Evolutionary conservation across 2,797 vertebrate species (phyloP), one percentile per base, ranked within the genome.

Genomic region (Jordanella pulchra): DNA sequence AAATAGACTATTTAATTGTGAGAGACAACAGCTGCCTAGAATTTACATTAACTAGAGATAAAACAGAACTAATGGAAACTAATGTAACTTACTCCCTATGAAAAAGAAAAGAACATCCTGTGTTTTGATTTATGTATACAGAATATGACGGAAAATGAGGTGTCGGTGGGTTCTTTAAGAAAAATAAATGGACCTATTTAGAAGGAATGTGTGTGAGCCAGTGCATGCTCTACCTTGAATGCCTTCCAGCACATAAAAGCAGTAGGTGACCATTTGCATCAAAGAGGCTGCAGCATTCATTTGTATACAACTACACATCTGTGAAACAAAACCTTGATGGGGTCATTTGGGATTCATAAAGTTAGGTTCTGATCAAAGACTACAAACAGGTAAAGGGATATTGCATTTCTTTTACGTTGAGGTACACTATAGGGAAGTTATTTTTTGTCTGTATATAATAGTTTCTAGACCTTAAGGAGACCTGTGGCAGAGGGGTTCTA

Each of bases 241-340:
- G 18, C 70, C 77, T 84, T 82, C 39, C 25, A 30, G 23, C 50
- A 39, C 75, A 73, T 67, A 82, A 75, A 80, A 88, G 69, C 75
- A 74, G 58, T 1, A 65, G 61, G 71, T 72, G 76, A 68, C 74
- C 39, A 72, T 81, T 81, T 72, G 48, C 35, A 53, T 75, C 61
- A 23, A 79, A 88, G 81, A 65, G 76, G 75, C 84, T 67, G n/a
- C 60, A 44, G 13, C n/a, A 63, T 42, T n/a, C 67, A 72, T 71
- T 69, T 55, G 30, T 76, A 82, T 65, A 71, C 76, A 75, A 72
- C 44, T 4, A 61, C 61, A 73, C 47, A 75, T 0, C 1, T 61
- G 73, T 72, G 72, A 79, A 86, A 89, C 77, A 76, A 87, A 86
- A 84, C 63, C 58, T 79, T 87, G 42, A 6, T 6, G 2, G 13